Percentiles rank a stretch among this genome's conserved stretches.
phyloP scores from a whole-genome alignment of 92 coral and sea anemone species.

The Epizoanthus scotinus region DNA sequence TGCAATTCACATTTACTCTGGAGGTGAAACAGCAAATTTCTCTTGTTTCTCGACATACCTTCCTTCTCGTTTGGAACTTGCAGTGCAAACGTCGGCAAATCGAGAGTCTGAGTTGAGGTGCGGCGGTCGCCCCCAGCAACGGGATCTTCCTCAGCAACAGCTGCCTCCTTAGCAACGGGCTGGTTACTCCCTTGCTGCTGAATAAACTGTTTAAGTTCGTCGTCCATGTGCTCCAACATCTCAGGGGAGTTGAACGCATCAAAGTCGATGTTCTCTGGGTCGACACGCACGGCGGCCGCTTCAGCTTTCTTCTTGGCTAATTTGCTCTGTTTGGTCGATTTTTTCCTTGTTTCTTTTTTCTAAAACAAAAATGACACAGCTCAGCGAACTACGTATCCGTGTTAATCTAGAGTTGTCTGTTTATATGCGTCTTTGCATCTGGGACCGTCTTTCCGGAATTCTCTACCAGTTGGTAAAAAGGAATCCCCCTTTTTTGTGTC shows the following conservation, averaged over 20 bases:
- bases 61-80: conserved; percentile 57
- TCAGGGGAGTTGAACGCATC: conserved; percentile 83
- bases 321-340: conserved; percentile 48
- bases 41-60: conserved; percentile 8
- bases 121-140: conserved; percentile 8
- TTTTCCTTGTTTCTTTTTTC: conserved; percentile 59
- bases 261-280: conserved; percentile 81
- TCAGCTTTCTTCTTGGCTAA: conserved; percentile 64
- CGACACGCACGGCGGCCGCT: conserved; percentile 36
- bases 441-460: no score
- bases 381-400: no score
- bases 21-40: neutral
- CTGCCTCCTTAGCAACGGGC: conserved; percentile 3
- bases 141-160: conserved; percentile 26
- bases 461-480: no score
- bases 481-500: no score
- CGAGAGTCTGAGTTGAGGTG: conserved; percentile 42
- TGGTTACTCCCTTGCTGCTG: conserved; percentile 59
- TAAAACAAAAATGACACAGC: neutral
- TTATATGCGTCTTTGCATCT: no score
- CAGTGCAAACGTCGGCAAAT: conserved; percentile 60
- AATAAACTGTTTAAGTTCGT: conserved; percentile 72
- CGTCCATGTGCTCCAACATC: conserved; percentile 85
- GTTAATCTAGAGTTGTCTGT: no score
- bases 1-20: neutral